Evolutionary conservation across 64 coral and sea anemone species (phyloP).

Genomic region (Pocillopora verrucosa): DNA sequence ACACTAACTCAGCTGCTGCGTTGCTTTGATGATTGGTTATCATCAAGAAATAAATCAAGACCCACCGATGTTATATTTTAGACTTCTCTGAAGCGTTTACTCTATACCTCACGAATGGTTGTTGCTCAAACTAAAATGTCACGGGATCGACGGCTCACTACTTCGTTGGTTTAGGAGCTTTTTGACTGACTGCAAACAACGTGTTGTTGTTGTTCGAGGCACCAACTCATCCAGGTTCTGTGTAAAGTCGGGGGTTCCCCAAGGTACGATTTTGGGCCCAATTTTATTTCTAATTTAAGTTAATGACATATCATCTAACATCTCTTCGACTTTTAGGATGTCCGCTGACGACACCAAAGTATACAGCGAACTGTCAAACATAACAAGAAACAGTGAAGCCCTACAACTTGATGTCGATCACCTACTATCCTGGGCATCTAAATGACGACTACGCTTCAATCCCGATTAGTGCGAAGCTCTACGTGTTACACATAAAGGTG

Average conservation of each 20-base stretch:
- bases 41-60: conserved; percentile 11
- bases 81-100: no score
- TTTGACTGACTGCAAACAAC: conserved; percentile 43
- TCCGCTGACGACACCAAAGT: conserved; percentile 62
- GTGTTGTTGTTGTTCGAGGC: conserved; percentile 25
- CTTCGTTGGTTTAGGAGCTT: conserved; percentile 46
- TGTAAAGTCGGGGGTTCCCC: conserved; percentile 59
- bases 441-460: conserved; percentile 39
- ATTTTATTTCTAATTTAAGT: conserved; percentile 31
- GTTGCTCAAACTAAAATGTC: no score
- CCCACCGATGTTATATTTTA: no score
- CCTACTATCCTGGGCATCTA: conserved; percentile 8
- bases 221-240: conserved; percentile 14
- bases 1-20: conserved; percentile 7
- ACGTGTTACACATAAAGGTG: conserved; percentile 38
- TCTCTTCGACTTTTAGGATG: conserved; percentile 16
- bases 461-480: conserved; percentile 39
- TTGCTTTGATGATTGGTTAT: conserved; percentile 3
- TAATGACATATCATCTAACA: conserved; percentile 30
- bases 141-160: conserved; percentile 1
- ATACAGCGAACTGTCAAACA: not conserved
- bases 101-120: no score
- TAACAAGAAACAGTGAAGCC: not conserved
- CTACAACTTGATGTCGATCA: not conserved
- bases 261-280: conserved; percentile 51